Evolutionary conservation across 1,140 invertebrate genomes (phyloP).

Genomic region (Lordiphosa clarofinis): DNA sequence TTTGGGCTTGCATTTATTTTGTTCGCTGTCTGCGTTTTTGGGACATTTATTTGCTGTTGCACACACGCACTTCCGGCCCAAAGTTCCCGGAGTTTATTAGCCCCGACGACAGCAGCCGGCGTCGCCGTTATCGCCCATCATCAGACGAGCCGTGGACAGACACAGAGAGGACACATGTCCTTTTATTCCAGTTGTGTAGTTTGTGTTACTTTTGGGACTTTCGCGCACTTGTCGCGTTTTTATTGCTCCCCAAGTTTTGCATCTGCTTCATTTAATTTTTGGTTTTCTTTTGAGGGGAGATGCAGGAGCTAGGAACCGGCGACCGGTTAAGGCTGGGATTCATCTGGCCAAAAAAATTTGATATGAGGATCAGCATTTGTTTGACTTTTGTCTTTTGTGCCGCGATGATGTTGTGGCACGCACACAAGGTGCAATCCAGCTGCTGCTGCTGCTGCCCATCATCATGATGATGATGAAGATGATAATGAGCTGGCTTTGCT

Average conservation of each 20-base stretch:
- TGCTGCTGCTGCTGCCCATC: slow-evolving; percentile 10
- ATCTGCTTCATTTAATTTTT: slow-evolving; percentile 30
- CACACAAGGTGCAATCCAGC: slow-evolving; percentile 43
- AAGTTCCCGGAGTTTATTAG: slow-evolving; percentile 62
- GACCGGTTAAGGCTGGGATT: no score
- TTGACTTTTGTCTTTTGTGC: slow-evolving; percentile 19
- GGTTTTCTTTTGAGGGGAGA: not conserved
- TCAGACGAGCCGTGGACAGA: slow-evolving; percentile 31
- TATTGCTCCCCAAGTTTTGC: slow-evolving; percentile 30
- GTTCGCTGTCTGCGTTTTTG: slow-evolving; percentile 43
- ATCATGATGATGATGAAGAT: slow-evolving; percentile 8
- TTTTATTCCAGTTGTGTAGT: slow-evolving; percentile 22
- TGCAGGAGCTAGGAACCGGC: not conserved
- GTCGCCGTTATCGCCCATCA: slow-evolving; percentile 53
- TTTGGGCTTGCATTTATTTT: slow-evolving; percentile 51
- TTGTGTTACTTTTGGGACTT: slow-evolving; percentile 36
- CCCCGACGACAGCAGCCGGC: slow-evolving; percentile 44
- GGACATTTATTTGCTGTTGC: slow-evolving; percentile 62
- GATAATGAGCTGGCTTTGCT: slow-evolving; percentile 21
- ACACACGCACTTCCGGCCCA: slow-evolving; percentile 64
- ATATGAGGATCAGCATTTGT: slow-evolving; percentile 4
- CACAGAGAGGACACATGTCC: slow-evolving; percentile 48
- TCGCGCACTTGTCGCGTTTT: slow-evolving; percentile 54
- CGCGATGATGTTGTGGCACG: slow-evolving; percentile 16
- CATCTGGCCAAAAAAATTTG: no score